Conservation (phyloP, 2,888 invertebrate genomes). For the Mythimna lalbum region DNA sequence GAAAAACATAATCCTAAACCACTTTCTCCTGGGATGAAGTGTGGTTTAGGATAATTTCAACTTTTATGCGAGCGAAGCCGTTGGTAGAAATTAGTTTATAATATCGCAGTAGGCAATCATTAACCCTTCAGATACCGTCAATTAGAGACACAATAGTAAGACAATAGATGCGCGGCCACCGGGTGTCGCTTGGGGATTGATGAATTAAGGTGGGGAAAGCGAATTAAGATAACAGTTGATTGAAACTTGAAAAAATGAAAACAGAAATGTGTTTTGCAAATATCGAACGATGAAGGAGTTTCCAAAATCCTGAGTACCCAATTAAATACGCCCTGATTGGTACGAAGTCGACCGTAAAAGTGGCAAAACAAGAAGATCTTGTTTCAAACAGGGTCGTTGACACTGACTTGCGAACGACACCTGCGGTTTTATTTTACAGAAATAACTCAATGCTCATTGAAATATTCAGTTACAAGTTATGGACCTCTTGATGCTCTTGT, state of each 20-base stretch:
- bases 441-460: constrained; percentile 14
- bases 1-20: too few species aligned
- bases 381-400: constrained; percentile 60
- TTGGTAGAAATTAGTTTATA: not conserved
- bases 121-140: too few species aligned
- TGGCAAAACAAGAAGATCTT: constrained; percentile 56
- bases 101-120: constrained; percentile 22
- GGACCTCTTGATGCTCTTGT: not conserved
- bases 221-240: constrained; percentile 30
- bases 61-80: too few species aligned
- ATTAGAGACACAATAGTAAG: too few species aligned
- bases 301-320: constrained; percentile 24
- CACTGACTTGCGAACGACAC: constrained; percentile 37
- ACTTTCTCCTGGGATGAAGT: too few species aligned
- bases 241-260: constrained; percentile 8
- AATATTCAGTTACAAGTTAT: constrained; percentile 18
- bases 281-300: constrained; percentile 3
- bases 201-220: constrained; percentile 16
- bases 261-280: constrained; percentile 12
- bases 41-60: too few species aligned
- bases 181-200: too few species aligned
- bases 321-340: constrained; percentile 36
- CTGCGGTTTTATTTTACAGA: constrained; percentile 35
- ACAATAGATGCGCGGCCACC: too few species aligned
- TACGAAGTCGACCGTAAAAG: constrained; percentile 12